Percentiles rank a stretch among this genome's conserved stretches.
Conservation (phyloP, 2,113 vertebrate species). For the Carollia perspicillata region DNA sequence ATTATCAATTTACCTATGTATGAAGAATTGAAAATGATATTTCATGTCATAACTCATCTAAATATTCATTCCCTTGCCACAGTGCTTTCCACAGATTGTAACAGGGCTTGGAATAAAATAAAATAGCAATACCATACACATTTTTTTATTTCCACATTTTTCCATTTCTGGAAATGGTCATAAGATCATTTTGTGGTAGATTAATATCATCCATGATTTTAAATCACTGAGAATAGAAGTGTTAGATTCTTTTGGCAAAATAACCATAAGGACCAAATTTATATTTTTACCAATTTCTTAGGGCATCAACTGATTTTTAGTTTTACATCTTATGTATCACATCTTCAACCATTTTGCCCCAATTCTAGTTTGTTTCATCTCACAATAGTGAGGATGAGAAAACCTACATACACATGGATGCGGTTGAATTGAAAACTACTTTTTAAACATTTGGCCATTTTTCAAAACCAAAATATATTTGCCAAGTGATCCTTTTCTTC, state of each 20-base stretch:
- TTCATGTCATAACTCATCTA: constrained; percentile 7
- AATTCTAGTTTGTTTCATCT: constrained; percentile 27
- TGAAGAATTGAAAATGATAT: not conserved
- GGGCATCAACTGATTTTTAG: constrained; percentile 1
- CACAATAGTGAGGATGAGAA: constrained; percentile 24
- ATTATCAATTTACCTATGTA: not conserved
- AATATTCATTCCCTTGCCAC: not conserved
- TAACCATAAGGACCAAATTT: constrained; percentile 48
- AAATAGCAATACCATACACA: not conserved
- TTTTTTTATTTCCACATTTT: constrained; percentile 44
- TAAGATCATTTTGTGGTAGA: constrained; percentile 39
- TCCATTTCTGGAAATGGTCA: constrained; percentile 45
- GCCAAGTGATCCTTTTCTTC: constrained; percentile 38
- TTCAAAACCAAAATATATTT: constrained; percentile 63
- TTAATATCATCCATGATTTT: constrained; percentile 44
- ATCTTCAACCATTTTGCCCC: constrained; percentile 16
- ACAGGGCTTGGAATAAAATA: constrained; percentile 29
- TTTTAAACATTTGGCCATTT: constrained; percentile 61
- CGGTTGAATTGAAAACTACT: constrained; percentile 51
- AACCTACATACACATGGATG: constrained; percentile 50
- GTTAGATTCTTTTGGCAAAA: constrained; percentile 45
- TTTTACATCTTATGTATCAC: constrained; percentile 10
- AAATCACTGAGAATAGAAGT: constrained; percentile 47
- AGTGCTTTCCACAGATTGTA: constrained; percentile 2
- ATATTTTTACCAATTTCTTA: constrained; percentile 8